phyloP scores from a whole-genome alignment of 2,113 vertebrate genomes.

The Taxidea taxus region DNA sequence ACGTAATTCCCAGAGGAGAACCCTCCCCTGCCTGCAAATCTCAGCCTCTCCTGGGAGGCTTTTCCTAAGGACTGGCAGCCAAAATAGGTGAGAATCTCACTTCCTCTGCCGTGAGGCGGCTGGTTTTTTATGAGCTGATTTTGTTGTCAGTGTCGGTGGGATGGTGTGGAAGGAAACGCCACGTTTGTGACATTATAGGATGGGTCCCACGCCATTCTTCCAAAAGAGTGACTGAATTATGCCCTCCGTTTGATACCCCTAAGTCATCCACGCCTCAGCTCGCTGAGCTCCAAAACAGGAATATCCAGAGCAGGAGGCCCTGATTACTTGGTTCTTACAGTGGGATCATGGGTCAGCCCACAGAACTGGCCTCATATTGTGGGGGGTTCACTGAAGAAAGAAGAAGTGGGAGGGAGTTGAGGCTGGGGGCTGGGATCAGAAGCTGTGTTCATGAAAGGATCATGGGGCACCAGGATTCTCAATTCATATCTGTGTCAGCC shows the following conservation, averaged over 20 bases:
- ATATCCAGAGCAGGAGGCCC: background rate
- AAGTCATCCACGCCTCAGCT: background rate
- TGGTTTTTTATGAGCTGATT: slow-evolving; percentile 29
- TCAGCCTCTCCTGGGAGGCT: background rate
- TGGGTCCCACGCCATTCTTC: background rate
- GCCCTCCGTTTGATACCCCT: background rate
- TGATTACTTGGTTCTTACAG: background rate
- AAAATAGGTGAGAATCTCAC: slow-evolving; percentile 57
- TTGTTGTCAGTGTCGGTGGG: background rate
- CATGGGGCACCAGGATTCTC: background rate
- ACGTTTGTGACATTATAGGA: background rate
- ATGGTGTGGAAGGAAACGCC: slow-evolving; percentile 1
- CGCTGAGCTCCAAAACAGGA: background rate
- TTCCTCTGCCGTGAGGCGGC: background rate
- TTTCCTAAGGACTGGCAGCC: slow-evolving; percentile 35
- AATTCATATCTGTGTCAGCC: background rate
- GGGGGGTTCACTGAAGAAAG: background rate
- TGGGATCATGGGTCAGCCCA: background rate
- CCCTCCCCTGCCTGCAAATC: slow-evolving; percentile 1
- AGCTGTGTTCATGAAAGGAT: background rate
- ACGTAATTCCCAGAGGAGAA: slow-evolving; percentile 52
- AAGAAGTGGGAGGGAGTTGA: background rate
- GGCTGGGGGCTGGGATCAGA: background rate
- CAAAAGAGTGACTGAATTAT: background rate
- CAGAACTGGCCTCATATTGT: background rate